These are phyloP conservation scores for Cheirogaleus major DNA, from an alignment of 2,797 vertebrate genomes.

Conservation along the genomic window DNA sequence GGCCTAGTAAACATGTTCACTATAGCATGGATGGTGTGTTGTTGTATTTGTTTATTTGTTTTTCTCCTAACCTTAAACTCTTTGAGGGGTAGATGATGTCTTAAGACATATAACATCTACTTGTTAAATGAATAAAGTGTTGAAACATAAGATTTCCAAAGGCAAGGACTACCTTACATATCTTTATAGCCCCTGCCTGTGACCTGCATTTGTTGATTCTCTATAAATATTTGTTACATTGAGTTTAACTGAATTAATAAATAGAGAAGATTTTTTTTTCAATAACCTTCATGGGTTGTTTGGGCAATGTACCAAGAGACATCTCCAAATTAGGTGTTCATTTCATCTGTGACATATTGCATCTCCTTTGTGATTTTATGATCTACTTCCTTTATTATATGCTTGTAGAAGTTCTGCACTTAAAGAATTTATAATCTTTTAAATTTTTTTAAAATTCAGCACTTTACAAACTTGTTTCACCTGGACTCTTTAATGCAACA, in stretches of 20 bases:
- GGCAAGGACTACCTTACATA: background rate
- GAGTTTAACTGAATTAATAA: conserved; percentile 28
- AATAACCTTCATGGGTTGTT: background rate
- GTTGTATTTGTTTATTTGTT: background rate
- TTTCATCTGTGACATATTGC: background rate
- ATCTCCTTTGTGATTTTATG: background rate
- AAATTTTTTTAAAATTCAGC: background rate
- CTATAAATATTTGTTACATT: background rate
- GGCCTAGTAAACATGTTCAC: background rate
- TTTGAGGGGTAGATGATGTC: background rate
- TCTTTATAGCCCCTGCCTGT: background rate
- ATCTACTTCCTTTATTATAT: background rate
- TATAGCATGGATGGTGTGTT: background rate
- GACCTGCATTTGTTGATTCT: background rate
- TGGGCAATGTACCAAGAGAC: background rate
- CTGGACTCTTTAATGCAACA: background rate
- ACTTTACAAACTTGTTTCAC: background rate
- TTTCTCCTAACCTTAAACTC: background rate
- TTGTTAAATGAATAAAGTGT: background rate
- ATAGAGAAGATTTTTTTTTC: background rate
- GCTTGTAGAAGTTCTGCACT: background rate
- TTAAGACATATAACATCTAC: background rate
- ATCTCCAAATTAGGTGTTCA: background rate
- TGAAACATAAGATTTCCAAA: background rate
- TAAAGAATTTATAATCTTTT: background rate